Evolutionary conservation across 2,113 vertebrate species (phyloP).

Genomic region (Herpailurus yagouaroundi): DNA sequence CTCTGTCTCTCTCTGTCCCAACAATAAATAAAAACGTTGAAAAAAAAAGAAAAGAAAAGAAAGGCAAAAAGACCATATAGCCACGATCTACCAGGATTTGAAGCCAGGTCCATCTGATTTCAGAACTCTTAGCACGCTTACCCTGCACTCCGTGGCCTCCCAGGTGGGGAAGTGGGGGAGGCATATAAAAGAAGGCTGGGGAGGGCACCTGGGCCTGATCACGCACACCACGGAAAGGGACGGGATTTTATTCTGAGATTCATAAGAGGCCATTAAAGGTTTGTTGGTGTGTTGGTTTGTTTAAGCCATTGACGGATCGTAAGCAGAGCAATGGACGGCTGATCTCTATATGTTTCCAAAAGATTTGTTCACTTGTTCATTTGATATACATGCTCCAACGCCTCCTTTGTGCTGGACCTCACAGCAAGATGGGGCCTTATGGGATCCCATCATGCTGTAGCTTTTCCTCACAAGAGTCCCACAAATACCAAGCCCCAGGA

Average conservation of each 20-base stretch:
- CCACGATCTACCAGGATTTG: background rate
- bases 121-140: background rate
- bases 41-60: too few relatives aligned
- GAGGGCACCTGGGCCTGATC: too few relatives aligned
- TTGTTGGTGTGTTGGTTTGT: too few relatives aligned
- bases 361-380: background rate
- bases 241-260: background rate
- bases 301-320: background rate
- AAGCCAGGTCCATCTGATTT: background rate
- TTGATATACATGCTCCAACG: accelerated
- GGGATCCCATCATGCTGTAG: background rate
- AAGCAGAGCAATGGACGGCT: background rate
- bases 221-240: accelerated
- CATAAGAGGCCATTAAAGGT: background rate
- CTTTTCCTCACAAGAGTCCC: background rate
- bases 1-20: too few relatives aligned
- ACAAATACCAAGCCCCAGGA: background rate
- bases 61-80: background rate
- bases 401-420: background rate
- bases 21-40: too few relatives aligned
- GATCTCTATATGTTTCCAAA: background rate
- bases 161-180: accelerated
- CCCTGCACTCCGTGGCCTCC: background rate
- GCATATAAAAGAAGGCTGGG: accelerated
- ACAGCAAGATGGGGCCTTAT: accelerated